phyloP scores from a whole-genome alignment of 2,797 vertebrate genomes.

The Phyllotis vaccarum region DNA sequence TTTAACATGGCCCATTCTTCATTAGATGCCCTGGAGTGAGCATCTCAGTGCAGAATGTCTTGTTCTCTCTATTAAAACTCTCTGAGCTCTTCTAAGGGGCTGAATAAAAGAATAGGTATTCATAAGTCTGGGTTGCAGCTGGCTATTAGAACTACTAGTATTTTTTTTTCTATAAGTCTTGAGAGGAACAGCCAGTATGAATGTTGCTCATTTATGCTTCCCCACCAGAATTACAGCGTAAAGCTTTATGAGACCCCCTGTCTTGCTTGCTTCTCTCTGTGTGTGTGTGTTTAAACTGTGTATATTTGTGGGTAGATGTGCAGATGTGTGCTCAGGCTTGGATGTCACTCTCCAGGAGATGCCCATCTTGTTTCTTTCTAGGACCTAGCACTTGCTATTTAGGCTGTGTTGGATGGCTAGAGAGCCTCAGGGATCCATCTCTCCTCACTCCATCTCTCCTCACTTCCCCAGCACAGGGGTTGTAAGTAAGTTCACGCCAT shows the following conservation, averaged over 20 bases:
- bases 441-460: too few species aligned
- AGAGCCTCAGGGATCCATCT: not conserved
- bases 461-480: not conserved
- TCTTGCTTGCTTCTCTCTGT: not conserved
- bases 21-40: not conserved
- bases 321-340: not conserved
- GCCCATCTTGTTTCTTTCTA: not conserved
- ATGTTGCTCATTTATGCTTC: not conserved
- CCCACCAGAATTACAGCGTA: not conserved
- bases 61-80: constrained; percentile 48
- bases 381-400: not conserved
- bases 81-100: constrained; percentile 1
- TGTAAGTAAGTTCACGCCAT: not conserved
- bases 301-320: not conserved
- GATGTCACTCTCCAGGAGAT: not conserved
- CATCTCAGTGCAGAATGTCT: constrained; percentile 41
- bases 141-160: not conserved
- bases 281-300: not conserved
- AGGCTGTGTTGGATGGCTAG: not conserved
- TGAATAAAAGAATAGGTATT: constrained; percentile 38
- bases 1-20: constrained; percentile 34
- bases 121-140: not conserved
- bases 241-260: not conserved
- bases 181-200: not conserved
- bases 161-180: not conserved